Base-by-base conservation (phyloP, 2,888 invertebrate genomes). In the Ferrisia virgata region DNA sequence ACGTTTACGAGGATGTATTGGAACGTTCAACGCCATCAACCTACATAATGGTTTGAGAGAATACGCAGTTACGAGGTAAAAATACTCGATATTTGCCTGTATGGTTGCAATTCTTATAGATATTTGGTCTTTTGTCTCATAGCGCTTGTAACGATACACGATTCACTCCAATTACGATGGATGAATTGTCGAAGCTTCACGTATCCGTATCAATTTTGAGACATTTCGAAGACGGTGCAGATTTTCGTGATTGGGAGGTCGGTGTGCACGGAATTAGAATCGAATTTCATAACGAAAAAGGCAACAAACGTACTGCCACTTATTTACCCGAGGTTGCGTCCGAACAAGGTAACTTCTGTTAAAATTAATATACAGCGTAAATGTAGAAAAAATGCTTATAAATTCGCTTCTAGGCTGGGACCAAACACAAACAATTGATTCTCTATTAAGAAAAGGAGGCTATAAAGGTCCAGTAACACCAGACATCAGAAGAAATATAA, bases 101-200 rank as follows among this genome's bases (percentile, higher is more conserved):
- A 22, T 33, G 2, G 13, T 40, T 2, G 11, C 22, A 25, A 31
- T 43, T 64, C 9, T 18, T 28, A 22, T 13, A 13, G 64, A 64
- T 5, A 64, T n/a, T 69, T 40, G 5, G 28, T 47, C 1, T 3
- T 78, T 69, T 25, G 11, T 58, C 84, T 86, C 85, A 8, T 86
- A 98, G 98, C 91, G 99, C 99, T 86, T 93, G 99, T 88, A 97
- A 97, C 89, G 99, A 99, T 90, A 96, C 97, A 39, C 93, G 99
- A 43, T 99, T 99, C 90, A 93, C 94, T 87, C 99, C 99, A 5
- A 97, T 99, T 86, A 93, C 94, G 11, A 92, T 95, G 86, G 97
- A 98, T 82, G 99, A 99, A 90, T 93, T 99, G 87, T 93, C 96
- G 0, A 94, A 95, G 87, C 92, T 98, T 86, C 95, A 96, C 86